These are phyloP conservation scores for Ephialtes manifestator DNA, from an alignment of 2,888 invertebrate species.

Conservation along the genomic window DNA sequence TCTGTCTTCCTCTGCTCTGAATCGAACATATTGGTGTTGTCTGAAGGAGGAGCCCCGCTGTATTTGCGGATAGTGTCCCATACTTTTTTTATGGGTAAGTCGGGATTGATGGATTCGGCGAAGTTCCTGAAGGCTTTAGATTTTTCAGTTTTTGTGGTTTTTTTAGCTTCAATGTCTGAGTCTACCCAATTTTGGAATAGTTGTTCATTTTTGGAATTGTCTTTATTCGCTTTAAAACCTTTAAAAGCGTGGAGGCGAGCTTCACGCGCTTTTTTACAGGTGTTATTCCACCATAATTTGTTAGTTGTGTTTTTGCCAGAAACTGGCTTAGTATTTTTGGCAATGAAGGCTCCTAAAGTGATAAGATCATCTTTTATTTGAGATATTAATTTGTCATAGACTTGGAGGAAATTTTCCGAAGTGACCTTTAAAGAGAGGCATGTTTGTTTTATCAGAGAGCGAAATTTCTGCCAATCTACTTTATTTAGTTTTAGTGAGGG, in stretches of 20 bases:
- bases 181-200: background rate
- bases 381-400: too few species aligned
- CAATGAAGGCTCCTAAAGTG: background rate
- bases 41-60: background rate
- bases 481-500: too few species aligned
- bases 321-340: background rate
- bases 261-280: too few species aligned
- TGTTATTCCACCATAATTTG: constrained; percentile 19
- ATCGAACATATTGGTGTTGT: background rate
- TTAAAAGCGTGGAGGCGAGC: too few species aligned
- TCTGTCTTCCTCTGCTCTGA: background rate
- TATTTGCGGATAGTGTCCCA: background rate
- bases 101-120: background rate
- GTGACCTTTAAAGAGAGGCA: too few species aligned
- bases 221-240: too few species aligned
- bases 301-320: background rate
- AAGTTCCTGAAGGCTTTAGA: too few species aligned
- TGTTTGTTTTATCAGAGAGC: too few species aligned
- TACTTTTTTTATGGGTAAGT: background rate
- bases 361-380: too few species aligned
- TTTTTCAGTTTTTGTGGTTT: background rate
- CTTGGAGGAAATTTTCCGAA: too few species aligned
- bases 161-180: background rate
- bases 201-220: background rate
- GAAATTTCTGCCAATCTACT: too few species aligned